These are phyloP conservation scores for Champsocephalus esox DNA, from an alignment of 2,797 vertebrate genomes.

Conservation along the genomic window DNA sequence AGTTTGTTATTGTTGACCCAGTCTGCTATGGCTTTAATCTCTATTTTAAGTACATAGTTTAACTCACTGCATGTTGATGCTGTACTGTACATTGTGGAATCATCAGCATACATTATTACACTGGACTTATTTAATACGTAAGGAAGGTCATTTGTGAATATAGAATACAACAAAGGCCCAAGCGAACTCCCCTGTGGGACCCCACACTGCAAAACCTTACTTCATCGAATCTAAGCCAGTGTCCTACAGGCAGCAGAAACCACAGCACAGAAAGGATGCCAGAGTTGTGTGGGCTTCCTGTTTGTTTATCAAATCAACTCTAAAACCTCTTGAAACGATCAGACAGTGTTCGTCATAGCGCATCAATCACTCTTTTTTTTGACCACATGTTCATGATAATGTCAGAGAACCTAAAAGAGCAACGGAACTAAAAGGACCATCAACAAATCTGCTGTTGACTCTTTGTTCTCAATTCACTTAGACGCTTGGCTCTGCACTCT, in stretches of 20 bases:
- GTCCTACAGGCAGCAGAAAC: neutral
- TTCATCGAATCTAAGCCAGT: neutral
- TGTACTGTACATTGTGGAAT: too few relatives aligned
- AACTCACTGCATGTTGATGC: too few relatives aligned
- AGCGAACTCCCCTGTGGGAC: too few relatives aligned
- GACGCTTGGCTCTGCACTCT: neutral
- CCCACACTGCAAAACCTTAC: too few relatives aligned
- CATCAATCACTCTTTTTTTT: neutral
- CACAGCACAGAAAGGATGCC: neutral
- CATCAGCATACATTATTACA: too few relatives aligned
- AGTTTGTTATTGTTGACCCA: too few relatives aligned
- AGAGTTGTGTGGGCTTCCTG: neutral
- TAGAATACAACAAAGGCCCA: too few relatives aligned
- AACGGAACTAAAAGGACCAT: constrained; percentile 1
- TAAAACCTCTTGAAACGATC: neutral
- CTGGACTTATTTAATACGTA: too few relatives aligned
- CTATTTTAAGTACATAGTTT: too few relatives aligned
- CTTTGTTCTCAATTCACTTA: constrained; percentile 17
- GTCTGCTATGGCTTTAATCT: too few relatives aligned
- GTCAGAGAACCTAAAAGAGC: neutral
- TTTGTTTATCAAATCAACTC: neutral
- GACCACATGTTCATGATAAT: neutral
- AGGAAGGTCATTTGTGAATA: too few relatives aligned
- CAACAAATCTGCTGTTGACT: neutral
- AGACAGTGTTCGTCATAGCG: neutral